Conservation (phyloP, 2,888 invertebrate genomes). For the Carterocephalus palaemon region DNA sequence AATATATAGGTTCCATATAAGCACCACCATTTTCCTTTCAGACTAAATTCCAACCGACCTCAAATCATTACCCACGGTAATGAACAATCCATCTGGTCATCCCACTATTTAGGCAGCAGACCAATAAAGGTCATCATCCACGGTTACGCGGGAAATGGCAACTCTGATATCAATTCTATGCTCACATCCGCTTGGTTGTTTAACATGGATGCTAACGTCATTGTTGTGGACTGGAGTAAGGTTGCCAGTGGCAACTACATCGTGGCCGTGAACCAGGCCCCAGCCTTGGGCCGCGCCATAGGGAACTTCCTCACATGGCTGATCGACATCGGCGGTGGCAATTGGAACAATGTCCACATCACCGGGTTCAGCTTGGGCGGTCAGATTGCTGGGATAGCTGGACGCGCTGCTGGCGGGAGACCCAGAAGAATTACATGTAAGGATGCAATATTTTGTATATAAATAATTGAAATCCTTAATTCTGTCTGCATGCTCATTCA, state of each 20-base stretch:
- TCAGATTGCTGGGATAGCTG: conserved; percentile 46
- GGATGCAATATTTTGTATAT: no score
- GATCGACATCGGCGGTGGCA: conserved; percentile 46
- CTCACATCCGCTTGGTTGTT: conserved; percentile 44
- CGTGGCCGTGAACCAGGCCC: conserved; percentile 38
- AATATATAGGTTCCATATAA: no score
- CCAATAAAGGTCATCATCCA: conserved; percentile 45
- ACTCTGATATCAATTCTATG: conserved; percentile 36
- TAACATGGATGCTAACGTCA: conserved; percentile 45
- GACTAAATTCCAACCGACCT: conserved; percentile 38
- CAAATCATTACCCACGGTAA: conserved; percentile 43
- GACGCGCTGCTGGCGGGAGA: conserved; percentile 34
- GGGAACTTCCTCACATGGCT: conserved; percentile 39
- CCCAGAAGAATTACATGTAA: conserved; percentile 37
- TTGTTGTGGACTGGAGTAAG: conserved; percentile 56
- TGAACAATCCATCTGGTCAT: conserved; percentile 39
- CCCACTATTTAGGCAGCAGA: conserved; percentile 40
- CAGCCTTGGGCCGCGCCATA: conserved; percentile 39
- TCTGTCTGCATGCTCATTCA: no score
- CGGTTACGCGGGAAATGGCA: conserved; percentile 47
- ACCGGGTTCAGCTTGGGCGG: conserved; percentile 61
- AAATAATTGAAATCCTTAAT: no score
- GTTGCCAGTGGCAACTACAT: background rate
- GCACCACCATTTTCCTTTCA: conserved; percentile 32
- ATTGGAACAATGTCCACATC: conserved; percentile 55